Base-by-base conservation (phyloP, 2,888 invertebrate species). In the Globia sparganii region DNA sequence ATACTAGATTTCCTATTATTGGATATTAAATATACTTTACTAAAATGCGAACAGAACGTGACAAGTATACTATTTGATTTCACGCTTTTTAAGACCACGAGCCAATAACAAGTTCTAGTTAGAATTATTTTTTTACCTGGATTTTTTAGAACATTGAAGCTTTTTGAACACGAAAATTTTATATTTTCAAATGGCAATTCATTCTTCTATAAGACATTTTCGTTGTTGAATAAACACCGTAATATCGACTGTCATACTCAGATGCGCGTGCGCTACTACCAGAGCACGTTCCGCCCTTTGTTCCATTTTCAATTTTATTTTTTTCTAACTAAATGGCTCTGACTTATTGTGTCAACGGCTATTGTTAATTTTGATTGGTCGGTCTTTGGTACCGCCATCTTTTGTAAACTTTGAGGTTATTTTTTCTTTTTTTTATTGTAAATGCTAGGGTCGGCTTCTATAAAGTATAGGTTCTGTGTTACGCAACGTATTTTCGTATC, bases 261-360 rank as follows among this genome's bases (percentile, higher is more conserved):
- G 84, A 78, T 87, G 91, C 92, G 91, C 92, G 91, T 90, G 91
- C 91, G 90, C 92, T 87, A 88, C 89, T 86, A 89, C 88, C 90
- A 83, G 67, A 89, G 92, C 95, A 94, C 94, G 95, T 93, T 93
- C 92, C 91, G 91, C 93, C 93, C 93, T 95, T 95, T 95, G 92
- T 94, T 91, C 88, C 85, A 87, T 80, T 86, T 89, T 89, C 83
- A 84, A 85, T 77, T 89, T 91, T 91, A 90, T 91, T 92, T 91
- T 91, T 90, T 92, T 91, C 85, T 74, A 58, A 82, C 86, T 91
- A 90, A 91, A 92, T 86, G 88, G 90, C 87, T 91, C 83, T 84
- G 88, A 87, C 81, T 89, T 88, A 89, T 91, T 91, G 90, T 92
- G 90, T 92, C 93, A 92, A 93, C 90, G 87, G 84, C 90, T 81